These are phyloP conservation scores for Dione vanillae DNA, from an alignment of 2,888 invertebrate species.

Conservation along the genomic window DNA sequence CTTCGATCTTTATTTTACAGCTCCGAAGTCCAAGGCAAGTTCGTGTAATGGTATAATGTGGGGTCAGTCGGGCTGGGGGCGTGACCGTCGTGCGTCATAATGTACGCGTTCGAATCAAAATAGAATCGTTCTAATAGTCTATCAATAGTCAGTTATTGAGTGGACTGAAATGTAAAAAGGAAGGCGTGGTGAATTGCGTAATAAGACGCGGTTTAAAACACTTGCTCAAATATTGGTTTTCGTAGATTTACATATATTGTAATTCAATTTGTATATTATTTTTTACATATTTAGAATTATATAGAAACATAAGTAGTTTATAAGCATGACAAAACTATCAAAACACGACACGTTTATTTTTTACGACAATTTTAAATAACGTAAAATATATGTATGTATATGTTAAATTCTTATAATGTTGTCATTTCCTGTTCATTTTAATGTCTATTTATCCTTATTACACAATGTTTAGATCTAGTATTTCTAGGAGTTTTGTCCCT, in stretches of 20 bases:
- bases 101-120: constrained; percentile 24
- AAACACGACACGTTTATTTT: constrained; percentile 4
- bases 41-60: constrained; percentile 43
- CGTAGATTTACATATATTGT: no score
- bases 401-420: constrained; percentile 4
- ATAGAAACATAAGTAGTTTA: neutral
- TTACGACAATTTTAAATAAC: constrained; percentile 11
- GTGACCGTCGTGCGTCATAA: constrained; percentile 51
- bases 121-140: neutral
- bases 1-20: constrained; percentile 22
- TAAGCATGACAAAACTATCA: neutral
- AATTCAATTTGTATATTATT: no score
- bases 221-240: constrained; percentile 2
- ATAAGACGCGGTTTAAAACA: constrained; percentile 7
- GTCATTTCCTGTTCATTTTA: neutral
- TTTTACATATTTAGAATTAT: no score
- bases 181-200: neutral
- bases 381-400: neutral
- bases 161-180: neutral
- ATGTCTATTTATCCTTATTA: neutral
- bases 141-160: constrained; percentile 12
- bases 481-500: no score
- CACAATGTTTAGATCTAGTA: neutral
- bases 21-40: constrained; percentile 52
- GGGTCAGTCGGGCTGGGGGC: constrained; percentile 51